phyloP scores from a whole-genome alignment of 2,888 invertebrate species.

The Volucella inanis region DNA sequence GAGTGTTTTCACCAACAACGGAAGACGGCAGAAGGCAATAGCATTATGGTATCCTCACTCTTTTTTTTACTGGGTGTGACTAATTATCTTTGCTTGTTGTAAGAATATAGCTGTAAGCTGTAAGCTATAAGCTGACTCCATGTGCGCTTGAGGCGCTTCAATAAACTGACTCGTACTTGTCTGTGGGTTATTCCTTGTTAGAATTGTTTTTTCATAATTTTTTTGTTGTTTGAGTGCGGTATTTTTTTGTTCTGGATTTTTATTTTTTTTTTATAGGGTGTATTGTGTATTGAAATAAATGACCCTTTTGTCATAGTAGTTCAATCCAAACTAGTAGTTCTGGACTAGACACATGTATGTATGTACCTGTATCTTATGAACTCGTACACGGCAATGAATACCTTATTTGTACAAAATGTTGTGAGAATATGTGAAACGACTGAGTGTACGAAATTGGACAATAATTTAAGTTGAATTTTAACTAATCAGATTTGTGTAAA shows the following conservation, averaged over 20 bases:
- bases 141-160: slow-evolving; percentile 61
- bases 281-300: slow-evolving; percentile 35
- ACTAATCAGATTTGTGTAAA: too few relatives aligned
- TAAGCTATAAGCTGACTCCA: slow-evolving; percentile 54
- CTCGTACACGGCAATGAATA: too few relatives aligned
- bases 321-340: neutral
- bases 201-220: slow-evolving; percentile 43
- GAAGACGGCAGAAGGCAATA: slow-evolving; percentile 44
- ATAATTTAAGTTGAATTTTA: too few relatives aligned
- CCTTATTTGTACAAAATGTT: too few relatives aligned
- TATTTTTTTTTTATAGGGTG: neutral
- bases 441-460: too few relatives aligned
- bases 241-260: too few relatives aligned
- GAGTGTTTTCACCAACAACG: neutral
- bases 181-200: slow-evolving; percentile 68
- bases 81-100: slow-evolving; percentile 70
- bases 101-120: slow-evolving; percentile 55
- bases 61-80: slow-evolving; percentile 66
- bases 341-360: too few relatives aligned
- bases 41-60: slow-evolving; percentile 68
- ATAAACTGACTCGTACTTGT: slow-evolving; percentile 45
- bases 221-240: slow-evolving; percentile 31
- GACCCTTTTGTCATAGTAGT: slow-evolving; percentile 34
- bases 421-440: too few relatives aligned
- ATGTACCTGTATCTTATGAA: too few relatives aligned